Base-by-base conservation (phyloP, 2,113 vertebrate species). In the Trochalopteron elliotii region DNA sequence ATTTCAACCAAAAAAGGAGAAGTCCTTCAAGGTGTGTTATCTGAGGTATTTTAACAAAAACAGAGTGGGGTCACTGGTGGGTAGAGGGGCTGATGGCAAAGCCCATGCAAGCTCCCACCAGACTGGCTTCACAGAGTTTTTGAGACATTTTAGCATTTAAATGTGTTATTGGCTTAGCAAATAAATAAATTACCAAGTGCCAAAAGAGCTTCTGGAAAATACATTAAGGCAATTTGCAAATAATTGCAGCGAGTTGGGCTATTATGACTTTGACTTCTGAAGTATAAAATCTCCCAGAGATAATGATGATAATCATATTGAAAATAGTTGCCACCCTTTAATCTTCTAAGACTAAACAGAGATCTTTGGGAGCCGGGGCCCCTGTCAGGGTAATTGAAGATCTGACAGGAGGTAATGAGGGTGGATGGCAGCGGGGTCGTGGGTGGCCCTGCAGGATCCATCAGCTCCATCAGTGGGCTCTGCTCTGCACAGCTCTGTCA, bases 181-280 rank as follows among this genome's bases (percentile, higher is more conserved):
- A 96, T 91, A 98, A 97, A 97, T 91, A 98, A 97, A 97, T 96
- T 94, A 84, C 70, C 68, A 87, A 96, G 88, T 75, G 79, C 88
- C 95, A 92, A 85, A 94, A 94, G 42, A 92, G 40, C 82, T 94
- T 94, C 96, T 96, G 82, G 85, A 97, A 96, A 96, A 96, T 88
- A 76, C 89, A 96, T 96, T 95, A 96, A 91, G 81, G 86, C 96
- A 97, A 97, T 97, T 97, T 97, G 93, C 85, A 95, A 97, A 97
- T 92, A 97, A 97, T 94, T 97, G 87, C 92, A 89, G 68, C 15
- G 52, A 92, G 86, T 75, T 45, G 37, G 86, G 79, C 94, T 96
- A 93, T 93, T 94, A 77, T 44, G 93, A 93, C 92, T 96, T 94
- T 96, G 83, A 96, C 93, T 97, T 97, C 72, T 96, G 91, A 97